These are phyloP conservation scores for Mesoligia furuncula DNA, from an alignment of 2,888 invertebrate genomes.

Conservation along the genomic window DNA sequence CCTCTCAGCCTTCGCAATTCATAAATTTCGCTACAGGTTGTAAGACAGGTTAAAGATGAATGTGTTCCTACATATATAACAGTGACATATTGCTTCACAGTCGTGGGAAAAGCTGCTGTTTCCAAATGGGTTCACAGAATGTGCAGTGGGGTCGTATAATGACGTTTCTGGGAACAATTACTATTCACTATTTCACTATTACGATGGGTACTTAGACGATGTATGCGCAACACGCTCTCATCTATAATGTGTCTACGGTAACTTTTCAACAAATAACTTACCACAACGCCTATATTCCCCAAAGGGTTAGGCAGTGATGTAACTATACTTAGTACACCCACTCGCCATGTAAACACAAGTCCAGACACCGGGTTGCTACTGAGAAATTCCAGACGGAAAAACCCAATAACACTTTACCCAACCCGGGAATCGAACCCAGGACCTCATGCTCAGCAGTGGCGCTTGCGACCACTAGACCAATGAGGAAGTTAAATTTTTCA, in stretches of 20 bases:
- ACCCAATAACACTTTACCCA: too few relatives aligned
- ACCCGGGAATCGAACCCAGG: too few relatives aligned
- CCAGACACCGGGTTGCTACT: not conserved
- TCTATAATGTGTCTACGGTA: not conserved
- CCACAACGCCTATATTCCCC: not conserved
- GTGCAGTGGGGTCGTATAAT: slow-evolving; percentile 40
- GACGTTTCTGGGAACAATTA: slow-evolving; percentile 46
- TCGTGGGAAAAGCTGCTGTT: slow-evolving; percentile 52
- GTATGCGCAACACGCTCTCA: slow-evolving; percentile 11
- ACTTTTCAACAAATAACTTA: not conserved
- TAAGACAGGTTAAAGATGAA: slow-evolving; percentile 35
- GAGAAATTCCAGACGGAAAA: not conserved
- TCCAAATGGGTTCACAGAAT: slow-evolving; percentile 55
- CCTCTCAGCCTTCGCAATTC: slow-evolving; percentile 7
- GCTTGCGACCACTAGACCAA: too few relatives aligned
- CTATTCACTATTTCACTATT: slow-evolving; percentile 24
- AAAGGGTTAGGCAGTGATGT: too few relatives aligned
- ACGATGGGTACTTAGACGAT: slow-evolving; percentile 4
- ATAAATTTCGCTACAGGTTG: slow-evolving; percentile 21
- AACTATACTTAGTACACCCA: too few relatives aligned
- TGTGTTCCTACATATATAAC: slow-evolving; percentile 42
- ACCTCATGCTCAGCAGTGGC: too few relatives aligned
- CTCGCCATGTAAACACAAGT: too few relatives aligned
- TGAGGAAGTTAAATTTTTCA: too few relatives aligned
- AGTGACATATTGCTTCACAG: slow-evolving; percentile 42